phyloP scores from a whole-genome alignment of 2,888 invertebrate species.

The Boloria euphrosyne region DNA sequence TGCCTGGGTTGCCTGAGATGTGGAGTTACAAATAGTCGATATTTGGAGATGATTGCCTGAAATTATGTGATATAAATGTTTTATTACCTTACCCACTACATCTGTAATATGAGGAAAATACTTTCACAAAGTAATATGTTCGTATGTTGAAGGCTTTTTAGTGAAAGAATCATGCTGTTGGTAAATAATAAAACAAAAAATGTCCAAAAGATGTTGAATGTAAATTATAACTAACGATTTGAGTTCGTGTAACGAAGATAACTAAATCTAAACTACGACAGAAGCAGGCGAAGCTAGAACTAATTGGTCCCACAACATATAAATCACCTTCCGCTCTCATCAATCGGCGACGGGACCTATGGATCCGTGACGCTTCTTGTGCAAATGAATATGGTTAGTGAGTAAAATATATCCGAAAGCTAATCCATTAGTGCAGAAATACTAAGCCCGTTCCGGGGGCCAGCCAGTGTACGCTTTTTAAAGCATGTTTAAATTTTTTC shows the following conservation, averaged over 20 bases:
- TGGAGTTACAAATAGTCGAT: conserved; percentile 56
- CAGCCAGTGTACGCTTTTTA: conserved; percentile 73
- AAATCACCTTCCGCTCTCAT: conserved; percentile 66
- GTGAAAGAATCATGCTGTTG: too few species aligned
- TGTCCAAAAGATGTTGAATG: too few species aligned
- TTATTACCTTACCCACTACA: conserved; percentile 10
- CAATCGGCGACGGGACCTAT: conserved; percentile 70
- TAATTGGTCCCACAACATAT: conserved; percentile 52
- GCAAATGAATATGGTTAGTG: conserved; percentile 55
- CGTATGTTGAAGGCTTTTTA: too few species aligned
- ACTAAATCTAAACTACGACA: conserved; percentile 45
- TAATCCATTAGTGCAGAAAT: conserved; percentile 77
- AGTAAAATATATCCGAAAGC: conserved; percentile 75
- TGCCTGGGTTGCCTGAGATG: conserved; percentile 57
- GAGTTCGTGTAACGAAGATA: too few species aligned
- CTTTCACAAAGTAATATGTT: too few species aligned
- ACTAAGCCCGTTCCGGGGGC: conserved; percentile 74
- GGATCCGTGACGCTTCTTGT: conserved; percentile 64
- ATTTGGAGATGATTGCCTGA: conserved; percentile 70
- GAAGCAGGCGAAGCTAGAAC: conserved; percentile 53
- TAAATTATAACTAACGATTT: too few species aligned
- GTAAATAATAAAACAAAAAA: too few species aligned
- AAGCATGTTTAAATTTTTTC: conserved; percentile 83
- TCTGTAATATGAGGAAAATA: background rate
- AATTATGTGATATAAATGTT: conserved; percentile 49